A percentile compares a stretch with the other conserved stretches of the same genome.
These are phyloP conservation scores for Priocnemis perturbator DNA, from an alignment of 2,888 invertebrate species.

Conservation along the genomic window DNA sequence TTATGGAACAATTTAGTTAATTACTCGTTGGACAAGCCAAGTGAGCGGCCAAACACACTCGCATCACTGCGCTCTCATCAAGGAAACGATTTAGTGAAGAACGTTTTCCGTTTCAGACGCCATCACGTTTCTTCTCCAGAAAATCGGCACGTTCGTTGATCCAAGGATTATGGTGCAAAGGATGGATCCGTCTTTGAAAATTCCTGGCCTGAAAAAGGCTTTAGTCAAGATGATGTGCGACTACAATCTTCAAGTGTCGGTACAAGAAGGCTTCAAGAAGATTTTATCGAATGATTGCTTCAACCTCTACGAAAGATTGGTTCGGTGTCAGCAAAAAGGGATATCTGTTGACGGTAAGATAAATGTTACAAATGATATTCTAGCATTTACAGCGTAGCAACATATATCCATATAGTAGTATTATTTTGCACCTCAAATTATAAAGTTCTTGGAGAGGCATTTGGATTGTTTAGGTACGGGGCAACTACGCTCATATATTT, in stretches of 20 bases:
- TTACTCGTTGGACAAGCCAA: conserved; percentile 90
- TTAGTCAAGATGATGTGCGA: conserved; percentile 97
- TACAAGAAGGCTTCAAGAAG: conserved; percentile 92
- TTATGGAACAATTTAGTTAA: conserved; percentile 94
- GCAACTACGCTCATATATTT: too few relatives aligned
- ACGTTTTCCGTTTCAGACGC: conserved; percentile 76
- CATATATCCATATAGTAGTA: too few relatives aligned
- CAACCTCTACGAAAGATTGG: conserved; percentile 88
- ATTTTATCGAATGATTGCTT: conserved; percentile 95
- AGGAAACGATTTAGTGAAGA: neutral
- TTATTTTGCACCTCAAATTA: too few relatives aligned
- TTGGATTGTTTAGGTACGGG: too few relatives aligned
- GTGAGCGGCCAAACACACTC: conserved; percentile 74
- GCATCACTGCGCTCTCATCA: too few relatives aligned
- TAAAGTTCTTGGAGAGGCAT: too few relatives aligned
- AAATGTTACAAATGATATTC: too few relatives aligned
- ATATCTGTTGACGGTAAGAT: conserved; percentile 80
- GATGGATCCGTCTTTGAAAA: conserved; percentile 89
- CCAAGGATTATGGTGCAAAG: conserved; percentile 90
- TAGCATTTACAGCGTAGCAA: too few relatives aligned
- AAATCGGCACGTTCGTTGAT: conserved; percentile 90
- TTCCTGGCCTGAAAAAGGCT: conserved; percentile 92
- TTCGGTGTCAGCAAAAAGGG: conserved; percentile 86
- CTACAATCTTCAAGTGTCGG: conserved; percentile 93
- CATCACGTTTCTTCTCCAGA: conserved; percentile 83